Evolutionary conservation across 2,888 invertebrate genomes (phyloP), one percentile per base, ranked within the genome.

Genomic region (Oscheius sp.): DNA sequence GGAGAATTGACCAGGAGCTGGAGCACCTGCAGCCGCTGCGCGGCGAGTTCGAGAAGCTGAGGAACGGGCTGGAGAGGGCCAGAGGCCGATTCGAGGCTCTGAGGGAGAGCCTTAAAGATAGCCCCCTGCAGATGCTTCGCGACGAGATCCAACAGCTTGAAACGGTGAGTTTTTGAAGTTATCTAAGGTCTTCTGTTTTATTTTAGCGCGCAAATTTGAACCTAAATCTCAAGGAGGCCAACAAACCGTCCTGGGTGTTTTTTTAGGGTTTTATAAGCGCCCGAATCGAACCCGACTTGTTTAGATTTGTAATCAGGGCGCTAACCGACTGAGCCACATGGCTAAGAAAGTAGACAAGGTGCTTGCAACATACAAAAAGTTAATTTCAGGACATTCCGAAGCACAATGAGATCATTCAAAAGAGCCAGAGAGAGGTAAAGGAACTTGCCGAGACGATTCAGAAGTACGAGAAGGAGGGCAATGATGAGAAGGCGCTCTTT

Each of bases 91-190:
- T 81, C n/a, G 71, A 79, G 35, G 65, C 73, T 1, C 37, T 78
- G 21, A 74, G 73, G 3, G 78, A 75, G n/a, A 79, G 74, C n/a
- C 55, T 83, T 51, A 75, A 76, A 42, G 78, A 76, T 55, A 82
- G 78, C 51, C 78, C 76, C 3, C 51, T 79, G n/a, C 80, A 83
- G 59, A 71, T 83, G 37, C 70, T 84, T 3, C 59, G 72, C n/a
- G 75, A 72, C 2, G 84, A 84, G 29, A 71, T 84, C 4, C 77
- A 70, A 1, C 62, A 58, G 2, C 57, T 62, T 48, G 68, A 65
- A 55, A 60, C 73, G 42, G 73, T 76, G 47, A 10, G 7, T 55
- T 35, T 65, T 50, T 5, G 13, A n/a, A 4, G 42, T 37, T 9
- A 42, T n/a, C 3, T 63, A 42, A 48, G 47, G n/a, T 55, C 29